Evolutionary conservation across 2,113 vertebrate species (phyloP).

Genomic region (Sterrhoptilus dennistouni): DNA sequence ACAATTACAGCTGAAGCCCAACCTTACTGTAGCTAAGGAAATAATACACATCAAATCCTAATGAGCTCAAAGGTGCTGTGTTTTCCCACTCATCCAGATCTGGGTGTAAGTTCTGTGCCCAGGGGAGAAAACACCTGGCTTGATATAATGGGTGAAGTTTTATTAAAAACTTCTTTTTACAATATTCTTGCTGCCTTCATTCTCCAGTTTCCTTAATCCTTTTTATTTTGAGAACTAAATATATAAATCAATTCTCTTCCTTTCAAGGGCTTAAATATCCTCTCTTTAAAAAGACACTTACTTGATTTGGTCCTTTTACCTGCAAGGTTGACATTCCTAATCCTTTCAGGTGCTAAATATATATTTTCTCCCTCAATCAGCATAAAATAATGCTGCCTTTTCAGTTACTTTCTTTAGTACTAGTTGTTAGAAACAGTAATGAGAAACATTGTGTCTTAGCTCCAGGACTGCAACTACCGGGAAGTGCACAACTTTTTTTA

Average conservation of each 20-base stretch:
- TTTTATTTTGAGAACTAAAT: neutral
- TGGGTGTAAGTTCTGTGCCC: neutral
- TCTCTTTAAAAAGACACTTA: neutral
- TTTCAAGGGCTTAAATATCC: neutral
- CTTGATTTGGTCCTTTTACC: neutral
- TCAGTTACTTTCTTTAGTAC: neutral
- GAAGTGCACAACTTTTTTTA: neutral
- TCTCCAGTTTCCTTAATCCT: neutral
- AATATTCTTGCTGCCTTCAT: neutral
- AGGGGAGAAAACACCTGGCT: neutral
- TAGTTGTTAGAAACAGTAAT: neutral
- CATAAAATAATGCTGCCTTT: neutral
- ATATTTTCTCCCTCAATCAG: neutral
- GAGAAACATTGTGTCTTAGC: neutral
- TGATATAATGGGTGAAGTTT: neutral
- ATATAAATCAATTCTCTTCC: neutral
- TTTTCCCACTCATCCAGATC: neutral
- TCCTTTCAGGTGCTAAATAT: neutral
- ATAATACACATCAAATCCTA: neutral
- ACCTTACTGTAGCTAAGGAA: neutral
- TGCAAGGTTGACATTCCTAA: neutral
- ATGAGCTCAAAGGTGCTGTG: neutral
- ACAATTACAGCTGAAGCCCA: neutral
- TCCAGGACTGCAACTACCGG: neutral
- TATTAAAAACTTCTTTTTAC: neutral